Evolutionary conservation across 1,140 invertebrate genomes (phyloP), one percentile per base, ranked within the genome.

Genomic region (Mya arenaria): DNA sequence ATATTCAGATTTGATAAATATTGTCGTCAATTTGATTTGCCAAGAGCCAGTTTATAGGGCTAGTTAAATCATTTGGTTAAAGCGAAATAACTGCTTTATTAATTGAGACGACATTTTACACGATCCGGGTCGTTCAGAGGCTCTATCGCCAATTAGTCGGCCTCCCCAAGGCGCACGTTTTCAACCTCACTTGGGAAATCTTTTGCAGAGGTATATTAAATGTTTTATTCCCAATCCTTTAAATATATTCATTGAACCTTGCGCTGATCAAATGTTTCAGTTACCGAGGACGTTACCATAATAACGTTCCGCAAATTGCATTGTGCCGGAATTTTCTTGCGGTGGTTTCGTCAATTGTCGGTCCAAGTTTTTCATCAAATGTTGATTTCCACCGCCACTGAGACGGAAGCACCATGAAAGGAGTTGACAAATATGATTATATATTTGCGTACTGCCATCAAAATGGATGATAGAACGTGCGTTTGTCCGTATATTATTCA

Each of bases 11-110:
- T 52, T 52, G 48, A 52, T 52, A 52, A 82, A 82, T 82, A 82
- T 82, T 82, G 79, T 73, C 79, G 58, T 74, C 79, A 58, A 73
- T 73, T 63, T 48, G 68, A 66, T 82, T 73, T 48, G 79, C 56
- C 69, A 73, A 82, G 69, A 82, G 58, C 68, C 68, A 69, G 69
- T 82, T 82, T 62, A 82, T 82, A 82, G 36, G 79, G 39, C 79
- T 82, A 82, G 79, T 82, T 82, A 82, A 82, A 82, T 73, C 79
- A 82, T 82, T 82, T 82, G 56, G 68, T 65, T 82, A 74, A 63
- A 74, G 69, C 69, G 71, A 82, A 74, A 82, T 82, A 82, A 82
- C 71, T 73, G 41, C 56, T 73, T 74, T 82, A 82, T 82, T 82
- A 58, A 74, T 39, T 44, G 41, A 30, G 34, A 17, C 39, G 58